Conservation (phyloP, 1,140 invertebrate genomes). For the Pseudomyrmex dendroicus region DNA sequence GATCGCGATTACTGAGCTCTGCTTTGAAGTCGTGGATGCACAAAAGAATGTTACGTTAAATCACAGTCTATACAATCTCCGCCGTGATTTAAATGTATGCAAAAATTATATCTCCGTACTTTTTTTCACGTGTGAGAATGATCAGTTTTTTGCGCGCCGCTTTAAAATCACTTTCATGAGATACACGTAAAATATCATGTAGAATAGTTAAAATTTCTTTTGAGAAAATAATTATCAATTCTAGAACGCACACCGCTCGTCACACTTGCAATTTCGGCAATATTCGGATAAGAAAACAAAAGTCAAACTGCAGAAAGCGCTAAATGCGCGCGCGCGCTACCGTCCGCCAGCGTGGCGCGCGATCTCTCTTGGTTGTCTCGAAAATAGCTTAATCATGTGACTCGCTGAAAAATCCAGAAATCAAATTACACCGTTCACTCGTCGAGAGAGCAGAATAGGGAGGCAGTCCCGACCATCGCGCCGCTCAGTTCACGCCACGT, state of each 20-base stretch:
- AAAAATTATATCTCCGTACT: too few species aligned
- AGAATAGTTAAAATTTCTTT: too few species aligned
- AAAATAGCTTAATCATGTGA: conserved; percentile 70
- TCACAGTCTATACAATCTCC: background rate
- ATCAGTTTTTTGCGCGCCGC: too few species aligned
- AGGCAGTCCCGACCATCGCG: conserved; percentile 7
- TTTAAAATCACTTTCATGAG: too few species aligned
- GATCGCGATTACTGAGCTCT: conserved; percentile 33
- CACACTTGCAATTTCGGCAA: background rate
- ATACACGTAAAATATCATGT: too few species aligned
- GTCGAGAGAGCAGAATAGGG: conserved; percentile 2
- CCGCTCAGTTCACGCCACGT: conserved; percentile 1
- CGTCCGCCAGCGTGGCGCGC: background rate
- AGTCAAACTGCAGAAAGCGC: conserved; percentile 8
- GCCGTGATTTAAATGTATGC: background rate
- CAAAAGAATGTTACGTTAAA: background rate
- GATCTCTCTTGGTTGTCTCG: conserved; percentile 4
- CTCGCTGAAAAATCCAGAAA: conserved; percentile 56
- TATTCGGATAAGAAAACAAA: background rate
- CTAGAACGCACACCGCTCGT: too few species aligned
- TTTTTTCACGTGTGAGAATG: too few species aligned
- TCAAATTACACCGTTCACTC: conserved; percentile 63
- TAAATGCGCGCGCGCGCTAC: background rate
- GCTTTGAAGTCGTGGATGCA: background rate
- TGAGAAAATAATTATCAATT: too few species aligned